Evolutionary conservation across 1,140 invertebrate genomes (phyloP), one percentile per base, ranked within the genome.

Genomic region (Armadillidium nasatum): DNA sequence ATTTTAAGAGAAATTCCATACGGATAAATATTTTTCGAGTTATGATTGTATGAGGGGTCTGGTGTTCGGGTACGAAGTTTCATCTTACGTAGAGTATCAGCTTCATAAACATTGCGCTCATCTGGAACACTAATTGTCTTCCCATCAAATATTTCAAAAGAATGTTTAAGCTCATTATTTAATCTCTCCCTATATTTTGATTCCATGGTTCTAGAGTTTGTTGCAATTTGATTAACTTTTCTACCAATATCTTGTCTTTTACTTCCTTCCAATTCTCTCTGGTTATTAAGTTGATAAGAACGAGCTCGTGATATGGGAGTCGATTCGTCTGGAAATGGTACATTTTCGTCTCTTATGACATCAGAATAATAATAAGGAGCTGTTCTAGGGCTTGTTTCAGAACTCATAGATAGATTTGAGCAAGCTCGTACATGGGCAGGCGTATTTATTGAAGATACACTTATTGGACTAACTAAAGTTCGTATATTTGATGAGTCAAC

Each of bases 141-240:
- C 21, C 77, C 78, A 43, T 79, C 78, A 11, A 81, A 72, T 66
- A 78, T 79, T 72, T 82, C 80, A 21, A 82, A 76, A 15, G 82
- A 83, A 33, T 78, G 72, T 22, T 74, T 78, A 15, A 83, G 66
- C 71, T 83, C 80, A 60, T 78, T 66, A 13, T 71, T 78, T 15
- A 81, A 50, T 50, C 76, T 72, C 19, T 60, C 50, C 19, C 19
- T 60, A 7, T 60, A 60, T 60, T 60, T 60, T 15, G 19, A 15
- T 60, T 60, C 50, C 19, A 77, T 77, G 71, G 72, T 74, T n/a
- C 74, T 73, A 45, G 72, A 80, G 67, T 73, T 68, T 77, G 75
- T 77, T 9, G 69, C 80, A 45, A 93, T 93, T 4, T 91, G 90
- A 84, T 94, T 93, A 46, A 93, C 90, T 80, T 93, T 92, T 78